Evolutionary conservation across 2,797 vertebrate species (phyloP).

Genomic region (Australoheros facetus): DNA sequence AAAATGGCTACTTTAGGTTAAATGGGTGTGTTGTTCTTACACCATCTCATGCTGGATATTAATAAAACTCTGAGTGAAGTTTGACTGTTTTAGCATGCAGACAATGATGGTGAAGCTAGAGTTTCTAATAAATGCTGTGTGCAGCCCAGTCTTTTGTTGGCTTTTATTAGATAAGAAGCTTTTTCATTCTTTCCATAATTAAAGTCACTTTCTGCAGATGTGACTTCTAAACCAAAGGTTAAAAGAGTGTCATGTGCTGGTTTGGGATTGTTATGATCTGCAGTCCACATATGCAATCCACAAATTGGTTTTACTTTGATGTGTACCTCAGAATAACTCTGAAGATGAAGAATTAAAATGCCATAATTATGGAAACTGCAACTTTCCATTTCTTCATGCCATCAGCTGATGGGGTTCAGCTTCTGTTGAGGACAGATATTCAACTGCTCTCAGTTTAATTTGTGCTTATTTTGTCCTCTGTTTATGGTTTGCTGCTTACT

Average conservation of each 20-base stretch:
- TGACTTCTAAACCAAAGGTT: not conserved
- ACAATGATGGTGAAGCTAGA: not conserved
- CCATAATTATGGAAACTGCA: not conserved
- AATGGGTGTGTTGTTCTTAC: not conserved
- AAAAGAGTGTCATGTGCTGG: not conserved
- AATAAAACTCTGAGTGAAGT: not conserved
- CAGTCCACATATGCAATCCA: not conserved
- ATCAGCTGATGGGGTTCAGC: conserved; percentile 22
- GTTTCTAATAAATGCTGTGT: not conserved
- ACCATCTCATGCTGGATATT: not conserved
- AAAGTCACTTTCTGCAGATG: not conserved
- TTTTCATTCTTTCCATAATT: not conserved
- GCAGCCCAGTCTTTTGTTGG: not conserved
- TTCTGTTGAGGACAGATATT: conserved; percentile 14
- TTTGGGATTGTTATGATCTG: not conserved
- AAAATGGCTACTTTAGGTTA: rapidly evolving
- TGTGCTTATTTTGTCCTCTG: conserved; percentile 21
- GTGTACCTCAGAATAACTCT: not conserved
- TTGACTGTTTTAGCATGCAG: not conserved
- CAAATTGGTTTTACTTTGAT: not conserved
- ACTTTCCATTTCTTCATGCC: not conserved
- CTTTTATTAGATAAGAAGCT: not conserved
- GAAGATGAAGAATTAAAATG: not conserved
- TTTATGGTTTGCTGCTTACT: conserved; percentile 15
- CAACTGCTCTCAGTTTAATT: conserved; percentile 5